Base-by-base conservation (phyloP, 2,888 invertebrate species). In the Perithous albicinctus region DNA sequence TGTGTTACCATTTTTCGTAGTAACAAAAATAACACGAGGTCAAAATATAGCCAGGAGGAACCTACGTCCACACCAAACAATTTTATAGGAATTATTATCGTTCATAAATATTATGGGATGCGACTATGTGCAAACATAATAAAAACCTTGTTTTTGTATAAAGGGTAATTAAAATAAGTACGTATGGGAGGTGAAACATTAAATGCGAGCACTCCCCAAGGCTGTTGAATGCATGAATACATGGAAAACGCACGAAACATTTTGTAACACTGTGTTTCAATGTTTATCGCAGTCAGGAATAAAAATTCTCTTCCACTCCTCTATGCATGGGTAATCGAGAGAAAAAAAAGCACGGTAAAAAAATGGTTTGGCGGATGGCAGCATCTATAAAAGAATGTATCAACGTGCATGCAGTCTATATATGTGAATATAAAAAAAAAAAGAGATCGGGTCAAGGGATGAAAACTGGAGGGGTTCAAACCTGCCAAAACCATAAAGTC, bases 301-400 rank as follows among this genome's bases (percentile, higher is more conserved):
- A 29, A 59, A 54, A 59, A 59, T 59, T 8, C 29, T 59, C 32
- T 59, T 59, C n/a, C 18, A 35, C 59, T 15, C 26, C 20, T 51
- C 23, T 51, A 20, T 23, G 23, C 48, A 48, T 48, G 18, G 48
- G 18, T 18, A 48, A 48, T 48, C 18, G 48, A 48, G 2, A 15
- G 15, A 41, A 46, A 43, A 46, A 46, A 1, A 18, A 18, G 46
- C 6, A 2, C 46, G 46, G 18, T 18, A 8, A 48, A 18, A 48
- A 48, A 48, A 48, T 48, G 20, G 2, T 20, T 15, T 7, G 46
- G 15, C n/a, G 18, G 46, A 20, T 48, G 48, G 20, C 6, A 20
- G 48, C 48, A 18, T 48, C 18, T 48, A 48, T 20, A 48, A 48
- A 48, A 48, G 18, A 48, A 48, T 48, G 48, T 48, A 8, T 20